Base-by-base conservation (phyloP, 2,113 vertebrate species). In the Ranitomeya imitator region DNA sequence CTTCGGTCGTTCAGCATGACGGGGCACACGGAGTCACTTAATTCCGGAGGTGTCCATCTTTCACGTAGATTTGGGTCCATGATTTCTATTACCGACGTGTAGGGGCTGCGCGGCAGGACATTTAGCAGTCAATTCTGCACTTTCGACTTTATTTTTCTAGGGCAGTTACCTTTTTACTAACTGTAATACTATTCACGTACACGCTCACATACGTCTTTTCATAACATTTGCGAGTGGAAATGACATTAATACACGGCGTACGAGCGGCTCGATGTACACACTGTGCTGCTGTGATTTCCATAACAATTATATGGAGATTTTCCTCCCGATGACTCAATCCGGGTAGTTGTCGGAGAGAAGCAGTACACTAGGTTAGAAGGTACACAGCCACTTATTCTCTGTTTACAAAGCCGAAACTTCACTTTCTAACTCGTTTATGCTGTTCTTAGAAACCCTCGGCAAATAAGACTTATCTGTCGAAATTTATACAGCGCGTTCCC, bases 221-320 rank as follows among this genome's bases (percentile, higher is more conserved):
- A 59, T 73, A 85, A 26, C 37, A 85, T 76, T 60, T 85, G 83
- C 76, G 55, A 84, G 82, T 84, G 69, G 55, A 84, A 84, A 84
- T 55, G 51, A 55, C 63, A 71, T 71, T 55, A 84, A 84, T 84
- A 69, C 65, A 10, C 59, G 37, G 10, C 23, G 52, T 57, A 79
- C 52, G 4, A n/a, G 16, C 1, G 23, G 57, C 59, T 61, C 6
- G 60, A 51, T 83, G 80, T 63, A 84, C 61, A 71, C 63, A 26
- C 61, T 81, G 79, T 83, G 82, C 82, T 55, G 82, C 82, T 84
- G 63, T 69, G 82, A 84, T 84, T 69, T 84, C 52, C 82, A 84
- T 84, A 84, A 69, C 82, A 84, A 84, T 84, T 84, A 84, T 54
- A 84, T 84, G 82, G 82, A 84, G 82, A 84, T 84, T 84, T 67